Evolutionary conservation across 2,888 invertebrate species (phyloP), one percentile per base, ranked within the genome.

Genomic region (Latrodectus hesperus): DNA sequence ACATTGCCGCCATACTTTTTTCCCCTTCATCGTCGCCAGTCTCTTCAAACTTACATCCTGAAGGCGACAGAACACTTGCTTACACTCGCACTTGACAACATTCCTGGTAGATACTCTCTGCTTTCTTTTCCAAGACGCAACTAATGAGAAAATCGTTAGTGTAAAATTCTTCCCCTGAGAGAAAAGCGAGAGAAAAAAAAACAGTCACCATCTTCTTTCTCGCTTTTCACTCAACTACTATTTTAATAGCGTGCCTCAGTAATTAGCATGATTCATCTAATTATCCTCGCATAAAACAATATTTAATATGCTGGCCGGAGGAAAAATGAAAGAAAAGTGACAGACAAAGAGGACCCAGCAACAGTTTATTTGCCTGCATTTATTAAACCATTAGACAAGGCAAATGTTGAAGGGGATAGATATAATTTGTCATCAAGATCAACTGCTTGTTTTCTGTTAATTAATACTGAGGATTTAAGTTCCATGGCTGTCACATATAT

Each of bases 121-220:
- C n/a, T 60, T 60, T 60, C 60, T 60, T 60, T 60, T 60, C 60
- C 60, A 6, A 60, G n/a, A 60, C 60, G n/a, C 82, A 74, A 53
- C 74, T 74, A 82, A 74, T 74, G 82, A 75, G 82, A 82, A 82
- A 82, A 82, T 82, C 74, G 82, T 82, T 82, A 82, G 82, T 67
- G 74, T 64, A 53, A 16, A 82, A 49, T 68, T 74, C 72, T 80
- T 80, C 49, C 53, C 22, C 38, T 38, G 38, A 38, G 38, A 22
- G 22, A 22, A 22, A 22, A 22, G 22, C 22, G 22, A 22, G 22
- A 22, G 22, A 22, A 22, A 22, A 22, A 22, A 22, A 1, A 0
- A 1, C 22, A 22, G 22, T 22, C 22, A 22, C 22, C 22, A 22
- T 22, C 22, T 22, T 22, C 22, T 22, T 22, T 22, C 22, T 22